Base-by-base conservation (phyloP, 2,888 invertebrate species). In the Oligia strigilis region DNA sequence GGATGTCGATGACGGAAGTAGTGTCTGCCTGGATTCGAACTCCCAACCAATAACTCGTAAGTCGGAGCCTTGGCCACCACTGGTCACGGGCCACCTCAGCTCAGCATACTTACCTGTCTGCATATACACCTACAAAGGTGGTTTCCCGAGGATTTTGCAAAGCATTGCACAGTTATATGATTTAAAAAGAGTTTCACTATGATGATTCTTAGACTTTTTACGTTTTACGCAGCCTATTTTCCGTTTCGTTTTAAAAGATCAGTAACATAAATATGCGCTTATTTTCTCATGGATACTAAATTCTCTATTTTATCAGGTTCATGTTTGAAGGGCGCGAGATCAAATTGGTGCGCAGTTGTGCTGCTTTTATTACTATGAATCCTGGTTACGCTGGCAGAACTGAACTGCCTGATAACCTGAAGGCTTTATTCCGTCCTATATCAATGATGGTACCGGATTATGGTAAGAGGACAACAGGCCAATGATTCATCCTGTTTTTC, bases 381-480 rank as follows among this genome's bases (percentile, higher is more conserved):
- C 99, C 99, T 0, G 99, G 99, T 1, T 99, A 99, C 92, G 99
- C 99, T 1, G 99, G 99, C 0, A 97, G 99, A 80, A 99, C 99
- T 0, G 99, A 99, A 93, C 95, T 99, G 65, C 99, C 99, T 0
- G 99, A 99, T 91, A 99, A 99, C 94, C 95, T 99, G 83, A 99
- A 99, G 92, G 98, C 99, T 1, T 93, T 99, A 23, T 99, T 99
- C 93, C 97, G 99, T 81, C 99, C 99, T 0, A 98, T 99, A 86
- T 97, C 99, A 2, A 99, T 99, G 99, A 99, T 99, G 99, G 99
- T 99, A 64, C 99, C 99, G 0, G 99, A 99, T 96, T 99, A 99
- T 93, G 98, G 98, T 98, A 95, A 94, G 90, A 66, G 29, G 8
- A 58, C 17, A 19, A 8, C 43, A 14, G 9, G 6, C 11, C 17